Evolutionary conservation across 2,113 vertebrate species (phyloP), one percentile per base, ranked within the genome.

Genomic region (Oryzias woworae): DNA sequence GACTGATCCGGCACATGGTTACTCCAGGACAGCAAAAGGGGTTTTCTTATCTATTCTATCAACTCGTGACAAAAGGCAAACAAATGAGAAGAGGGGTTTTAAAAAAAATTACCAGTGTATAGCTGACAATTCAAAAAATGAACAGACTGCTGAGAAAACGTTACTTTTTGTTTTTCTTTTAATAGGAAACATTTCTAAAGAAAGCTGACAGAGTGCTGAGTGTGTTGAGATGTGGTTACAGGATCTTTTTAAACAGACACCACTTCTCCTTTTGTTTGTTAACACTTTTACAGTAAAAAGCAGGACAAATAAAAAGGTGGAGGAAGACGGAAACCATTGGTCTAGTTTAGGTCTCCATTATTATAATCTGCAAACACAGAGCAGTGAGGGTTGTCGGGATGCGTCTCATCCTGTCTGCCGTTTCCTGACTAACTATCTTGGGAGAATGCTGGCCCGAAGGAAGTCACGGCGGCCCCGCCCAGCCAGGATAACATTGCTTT

Each of bases 381-480:
- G 58, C 52, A 55, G 77, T 48, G 31, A 53, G 67, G 73, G 80
- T 10, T 83, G 84, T 83, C 55, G 73, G 87, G 88, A 89, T 89
- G 83, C 13, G 80, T 83, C 85, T 87, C 81, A 85, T 90, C 88
- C 88, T 89, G 87, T 83, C 87, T 85, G 87, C 81, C 81, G 89
- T 87, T 88, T 90, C 85, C 87, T 87, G 85, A 77, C 79, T 46
- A 23, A 72, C 84, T 87, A 87, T 89, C 85, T 89, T 66, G 81
- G 80, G 88, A 85, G 75, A 77, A 68, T 10, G 73, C 62, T 24
- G 61, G 77, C 83, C 76, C 18, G 68, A 65, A 88, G 87, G 89
- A 90, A 90, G 73, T 55, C 44, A 28, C 57, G 62, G 71, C 73
- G 45, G 83, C 86, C 86, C 87, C 82, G 83, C 89, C 88, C 84